Conservation (phyloP, 2,113 vertebrate species). For the Otolemur garnettii region DNA sequence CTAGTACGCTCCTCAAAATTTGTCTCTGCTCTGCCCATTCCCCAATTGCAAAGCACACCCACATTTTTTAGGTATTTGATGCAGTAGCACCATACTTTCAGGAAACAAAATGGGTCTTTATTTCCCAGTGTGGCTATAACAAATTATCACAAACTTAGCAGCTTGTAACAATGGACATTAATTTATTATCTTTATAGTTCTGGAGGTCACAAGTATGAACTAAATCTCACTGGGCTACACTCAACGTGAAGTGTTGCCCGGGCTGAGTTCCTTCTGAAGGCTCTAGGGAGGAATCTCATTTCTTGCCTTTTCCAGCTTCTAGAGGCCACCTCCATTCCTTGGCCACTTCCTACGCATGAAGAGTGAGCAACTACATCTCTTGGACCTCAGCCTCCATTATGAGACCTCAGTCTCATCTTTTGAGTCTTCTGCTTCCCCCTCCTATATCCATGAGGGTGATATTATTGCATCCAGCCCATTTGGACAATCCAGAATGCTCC, state of each 20-base stretch:
- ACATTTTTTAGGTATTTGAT: background rate
- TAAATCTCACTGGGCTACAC: background rate
- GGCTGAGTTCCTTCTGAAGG: background rate
- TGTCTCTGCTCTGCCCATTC: background rate
- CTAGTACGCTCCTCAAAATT: background rate
- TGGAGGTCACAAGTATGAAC: background rate
- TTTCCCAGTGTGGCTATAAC: background rate
- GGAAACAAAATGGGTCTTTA: background rate
- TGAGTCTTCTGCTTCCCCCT: background rate
- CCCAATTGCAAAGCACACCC: background rate
- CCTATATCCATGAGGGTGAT: background rate
- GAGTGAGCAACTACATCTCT: background rate
- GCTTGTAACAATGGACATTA: background rate
- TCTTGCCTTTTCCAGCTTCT: background rate
- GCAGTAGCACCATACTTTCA: background rate
- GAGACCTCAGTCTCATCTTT: background rate
- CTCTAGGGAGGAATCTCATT: background rate
- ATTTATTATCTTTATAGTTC: background rate
- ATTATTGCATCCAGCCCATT: background rate
- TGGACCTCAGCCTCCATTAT: background rate
- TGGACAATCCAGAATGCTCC: background rate
- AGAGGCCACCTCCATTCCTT: background rate
- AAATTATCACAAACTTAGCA: background rate
- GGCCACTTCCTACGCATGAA: background rate
- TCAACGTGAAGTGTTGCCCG: background rate